These are phyloP conservation scores for Thaumetopoea pityocampa DNA, from an alignment of 1,140 invertebrate genomes.

Conservation along the genomic window DNA sequence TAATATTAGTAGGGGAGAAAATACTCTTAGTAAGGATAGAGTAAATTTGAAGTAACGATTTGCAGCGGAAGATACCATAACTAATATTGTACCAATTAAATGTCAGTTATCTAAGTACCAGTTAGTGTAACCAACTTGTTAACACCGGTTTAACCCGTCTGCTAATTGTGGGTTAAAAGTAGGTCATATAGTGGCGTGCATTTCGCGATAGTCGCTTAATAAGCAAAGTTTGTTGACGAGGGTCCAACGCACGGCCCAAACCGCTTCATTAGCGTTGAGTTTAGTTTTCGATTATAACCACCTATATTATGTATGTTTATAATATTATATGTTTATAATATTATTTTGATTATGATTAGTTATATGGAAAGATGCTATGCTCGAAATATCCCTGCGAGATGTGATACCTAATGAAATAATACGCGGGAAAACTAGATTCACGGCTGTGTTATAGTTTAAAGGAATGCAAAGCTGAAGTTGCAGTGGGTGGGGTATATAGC, in stretches of 20 bases:
- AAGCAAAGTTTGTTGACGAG: slow-evolving; percentile 35
- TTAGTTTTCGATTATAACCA: slow-evolving; percentile 17
- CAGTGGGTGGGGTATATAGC: too few species aligned
- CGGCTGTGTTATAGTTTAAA: too few species aligned
- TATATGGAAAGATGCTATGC: too few species aligned
- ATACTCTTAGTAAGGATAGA: too few species aligned
- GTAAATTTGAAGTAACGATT: too few species aligned
- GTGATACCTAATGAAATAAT: too few species aligned
- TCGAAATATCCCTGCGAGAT: too few species aligned
- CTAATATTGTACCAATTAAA: too few species aligned
- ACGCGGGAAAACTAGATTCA: too few species aligned
- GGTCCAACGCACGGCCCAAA: slow-evolving; percentile 26
- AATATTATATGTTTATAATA: slow-evolving; percentile 1
- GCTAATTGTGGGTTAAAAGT: slow-evolving; percentile 28
- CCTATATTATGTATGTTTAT: slow-evolving; percentile 3
- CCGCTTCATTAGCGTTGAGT: slow-evolving; percentile 29
- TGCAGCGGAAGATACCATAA: too few species aligned
- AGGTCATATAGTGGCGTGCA: slow-evolving; percentile 28
- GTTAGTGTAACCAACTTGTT: slow-evolving; percentile 21
- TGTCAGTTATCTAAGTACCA: slow-evolving; percentile 20
- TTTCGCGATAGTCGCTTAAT: slow-evolving; percentile 30
- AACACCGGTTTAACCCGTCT: slow-evolving; percentile 24
- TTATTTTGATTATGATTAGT: slow-evolving; percentile 1
- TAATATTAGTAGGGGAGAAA: too few species aligned
- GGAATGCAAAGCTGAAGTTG: too few species aligned